Evolutionary conservation across 2,797 vertebrate genomes (phyloP).

Genomic region (Helicolenus hilgendorfi): DNA sequence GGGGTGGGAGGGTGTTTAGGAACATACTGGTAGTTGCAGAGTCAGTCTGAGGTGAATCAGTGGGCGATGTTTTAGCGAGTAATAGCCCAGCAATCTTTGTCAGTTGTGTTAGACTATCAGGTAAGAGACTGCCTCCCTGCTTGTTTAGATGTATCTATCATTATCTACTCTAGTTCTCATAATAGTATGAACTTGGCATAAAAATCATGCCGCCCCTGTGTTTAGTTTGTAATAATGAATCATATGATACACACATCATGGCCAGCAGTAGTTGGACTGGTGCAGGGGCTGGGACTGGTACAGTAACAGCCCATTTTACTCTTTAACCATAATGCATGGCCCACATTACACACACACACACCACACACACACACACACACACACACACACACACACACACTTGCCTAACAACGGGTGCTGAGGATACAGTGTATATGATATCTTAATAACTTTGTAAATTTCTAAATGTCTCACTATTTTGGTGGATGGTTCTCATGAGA

Average conservation of each 20-base stretch:
- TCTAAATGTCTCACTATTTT: slow-evolving; percentile 66
- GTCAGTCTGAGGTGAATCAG: slow-evolving; percentile 50
- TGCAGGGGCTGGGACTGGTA: slow-evolving; percentile 7
- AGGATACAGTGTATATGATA: slow-evolving; percentile 65
- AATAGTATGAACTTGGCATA: slow-evolving; percentile 57
- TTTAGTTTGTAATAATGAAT: slow-evolving; percentile 56
- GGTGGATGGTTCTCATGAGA: slow-evolving; percentile 49
- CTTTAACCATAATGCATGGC: slow-evolving; percentile 45
- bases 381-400: slow-evolving; percentile 49
- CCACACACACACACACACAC: slow-evolving; percentile 37
- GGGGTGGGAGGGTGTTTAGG: neutral
- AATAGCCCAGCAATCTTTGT: slow-evolving; percentile 54
- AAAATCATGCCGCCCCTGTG: slow-evolving; percentile 31
- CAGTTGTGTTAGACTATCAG: slow-evolving; percentile 78
- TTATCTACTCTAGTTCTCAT: slow-evolving; percentile 55
- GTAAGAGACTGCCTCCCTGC: slow-evolving; percentile 68
- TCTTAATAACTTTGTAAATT: slow-evolving; percentile 75
- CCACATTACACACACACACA: slow-evolving; percentile 44
- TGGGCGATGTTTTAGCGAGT: slow-evolving; percentile 40
- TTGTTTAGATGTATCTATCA: slow-evolving; percentile 69
- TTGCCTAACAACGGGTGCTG: slow-evolving; percentile 78
- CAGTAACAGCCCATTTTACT: slow-evolving; percentile 30
- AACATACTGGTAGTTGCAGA: slow-evolving; percentile 21
- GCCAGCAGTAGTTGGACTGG: slow-evolving; percentile 35
- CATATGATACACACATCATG: slow-evolving; percentile 27